Percentiles rank a stretch among this genome's conserved stretches.
Conservation (phyloP, 2,797 vertebrate genomes). For the Myotis myotis region DNA sequence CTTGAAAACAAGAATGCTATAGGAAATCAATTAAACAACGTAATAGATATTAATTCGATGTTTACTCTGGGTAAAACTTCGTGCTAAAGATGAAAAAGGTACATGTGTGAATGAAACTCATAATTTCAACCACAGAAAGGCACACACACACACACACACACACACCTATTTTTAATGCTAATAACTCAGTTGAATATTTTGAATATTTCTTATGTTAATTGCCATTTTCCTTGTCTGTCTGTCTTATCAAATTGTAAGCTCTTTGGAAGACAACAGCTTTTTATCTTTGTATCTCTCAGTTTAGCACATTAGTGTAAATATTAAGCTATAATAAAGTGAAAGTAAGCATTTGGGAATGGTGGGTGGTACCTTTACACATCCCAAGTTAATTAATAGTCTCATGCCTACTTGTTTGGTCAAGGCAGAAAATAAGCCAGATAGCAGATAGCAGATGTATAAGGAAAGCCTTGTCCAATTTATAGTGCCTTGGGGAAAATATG, state of each 20-base stretch:
- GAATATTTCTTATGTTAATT: neutral
- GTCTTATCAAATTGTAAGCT: neutral
- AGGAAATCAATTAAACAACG: neutral
- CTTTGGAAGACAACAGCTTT: neutral
- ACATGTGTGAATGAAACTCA: neutral
- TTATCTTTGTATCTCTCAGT: neutral
- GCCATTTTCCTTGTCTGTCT: neutral
- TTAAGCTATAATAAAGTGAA: neutral
- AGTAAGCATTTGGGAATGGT: neutral
- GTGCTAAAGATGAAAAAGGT: neutral
- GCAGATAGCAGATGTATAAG: slow-evolving; percentile 30
- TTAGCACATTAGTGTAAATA: neutral
- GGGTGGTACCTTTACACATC: neutral
- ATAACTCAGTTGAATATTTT: neutral
- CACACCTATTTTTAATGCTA: neutral
- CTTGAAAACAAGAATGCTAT: neutral
- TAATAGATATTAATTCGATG: neutral
- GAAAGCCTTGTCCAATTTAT: slow-evolving; percentile 3
- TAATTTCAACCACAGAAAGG: neutral
- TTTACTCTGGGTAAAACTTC: neutral
- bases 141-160: neutral
- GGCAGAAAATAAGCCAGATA: slow-evolving; percentile 43
- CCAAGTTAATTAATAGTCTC: slow-evolving; percentile 6
- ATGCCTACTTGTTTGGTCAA: slow-evolving; percentile 29
- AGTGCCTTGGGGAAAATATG: neutral